Conservation (phyloP, 2,888 invertebrate genomes). For the Euclidia mi region DNA sequence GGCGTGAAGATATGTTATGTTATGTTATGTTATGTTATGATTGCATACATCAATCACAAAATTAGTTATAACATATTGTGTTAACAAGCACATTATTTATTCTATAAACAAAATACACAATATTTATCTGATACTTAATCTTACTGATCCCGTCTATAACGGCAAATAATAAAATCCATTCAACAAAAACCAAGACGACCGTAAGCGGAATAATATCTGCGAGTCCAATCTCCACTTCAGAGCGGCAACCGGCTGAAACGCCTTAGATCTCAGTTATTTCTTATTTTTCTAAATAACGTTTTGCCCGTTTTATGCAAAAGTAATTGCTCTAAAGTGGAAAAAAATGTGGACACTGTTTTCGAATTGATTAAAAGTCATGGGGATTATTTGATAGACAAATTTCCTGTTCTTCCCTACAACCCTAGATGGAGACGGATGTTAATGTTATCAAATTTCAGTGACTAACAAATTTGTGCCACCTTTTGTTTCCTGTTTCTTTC, state of each 20-base stretch:
- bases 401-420: slow-evolving; percentile 18
- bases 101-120: background rate
- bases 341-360: slow-evolving; percentile 43
- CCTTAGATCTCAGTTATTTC: slow-evolving; percentile 53
- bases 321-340: slow-evolving; percentile 52
- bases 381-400: slow-evolving; percentile 26
- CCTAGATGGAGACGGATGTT: background rate
- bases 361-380: slow-evolving; percentile 44
- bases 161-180: slow-evolving; percentile 32
- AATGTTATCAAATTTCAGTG: slow-evolving; percentile 5
- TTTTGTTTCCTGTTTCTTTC: slow-evolving; percentile 1
- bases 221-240: slow-evolving; percentile 36
- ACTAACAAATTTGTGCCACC: slow-evolving; percentile 1
- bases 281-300: slow-evolving; percentile 54
- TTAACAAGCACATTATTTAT: too few species aligned
- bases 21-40: too few species aligned
- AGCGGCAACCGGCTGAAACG: slow-evolving; percentile 32
- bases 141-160: background rate
- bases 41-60: too few species aligned
- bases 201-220: slow-evolving; percentile 23
- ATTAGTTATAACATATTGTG: too few species aligned
- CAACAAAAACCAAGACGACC: slow-evolving; percentile 12
- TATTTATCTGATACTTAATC: background rate
- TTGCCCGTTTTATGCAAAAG: slow-evolving; percentile 41
- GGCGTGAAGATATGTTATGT: too few species aligned